Evolutionary conservation across 2,888 invertebrate species (phyloP), one percentile per base, ranked within the genome.

Genomic region (Drosophila anomalata): DNA sequence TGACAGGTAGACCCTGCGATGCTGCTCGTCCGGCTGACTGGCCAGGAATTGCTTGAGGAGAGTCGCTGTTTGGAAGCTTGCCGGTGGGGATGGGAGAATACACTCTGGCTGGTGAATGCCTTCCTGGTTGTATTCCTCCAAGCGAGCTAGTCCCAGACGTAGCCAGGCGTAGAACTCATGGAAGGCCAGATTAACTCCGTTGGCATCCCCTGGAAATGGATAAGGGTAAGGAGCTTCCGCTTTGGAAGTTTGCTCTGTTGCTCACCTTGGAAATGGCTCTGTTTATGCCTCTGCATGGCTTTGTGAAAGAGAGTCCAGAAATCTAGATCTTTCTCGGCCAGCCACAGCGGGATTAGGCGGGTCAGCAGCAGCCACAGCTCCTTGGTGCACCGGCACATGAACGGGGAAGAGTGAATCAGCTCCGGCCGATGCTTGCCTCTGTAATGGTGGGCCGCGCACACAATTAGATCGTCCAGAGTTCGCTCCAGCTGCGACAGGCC

Each of bases 301-400:
- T 87, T 81, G 73, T 92, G 93, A 9, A 93, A 92, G 57, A 92
- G 86, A 2, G 87, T 78, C 93, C 94, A 94, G 79, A 94, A 93
- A 7, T 57, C 72, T 3, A 59, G 44, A 0, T 80, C 74, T 12
- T 36, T 58, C 14, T n/a, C 33, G 4, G 4, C 53, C 29, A 54
- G 72, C 80, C 87, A 82, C 53, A 91, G 90, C 63, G 93, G 92
- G 3, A 92, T 77, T 1, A 93, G 88, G 26, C 92, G 83, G 74
- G 93, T 92, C 11, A 94, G 70, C 78, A 94, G 90, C 0, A 93
- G 81, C 94, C 94, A 94, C 41, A 93, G 78, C 87, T 94, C 94
- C 87, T 93, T 93, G 4, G 92, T 89, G 75, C 94, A 94, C 12
- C 92, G 92, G 65, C 94, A 94, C 60, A 92, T 92, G 77, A 93